Conservation (phyloP, 2,113 vertebrate genomes). For the Nycticryphes semicollaris region DNA sequence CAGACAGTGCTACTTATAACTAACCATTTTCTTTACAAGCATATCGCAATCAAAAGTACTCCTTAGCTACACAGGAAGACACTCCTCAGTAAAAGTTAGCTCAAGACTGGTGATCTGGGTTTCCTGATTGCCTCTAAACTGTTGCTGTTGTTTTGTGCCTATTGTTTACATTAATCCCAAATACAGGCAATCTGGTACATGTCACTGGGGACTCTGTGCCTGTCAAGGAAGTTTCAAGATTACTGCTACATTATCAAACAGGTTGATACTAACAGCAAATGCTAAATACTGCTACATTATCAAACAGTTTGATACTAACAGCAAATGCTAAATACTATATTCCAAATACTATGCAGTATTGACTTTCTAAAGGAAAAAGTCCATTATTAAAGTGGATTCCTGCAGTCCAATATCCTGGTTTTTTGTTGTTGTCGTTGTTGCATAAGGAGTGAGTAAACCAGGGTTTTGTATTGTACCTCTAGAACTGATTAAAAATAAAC, state of each 20-base stretch:
- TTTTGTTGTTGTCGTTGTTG: background rate
- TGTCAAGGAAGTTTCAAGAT: background rate
- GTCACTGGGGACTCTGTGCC: fast-evolving
- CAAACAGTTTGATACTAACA: background rate
- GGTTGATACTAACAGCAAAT: background rate
- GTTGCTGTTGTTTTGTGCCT: background rate
- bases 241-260: background rate
- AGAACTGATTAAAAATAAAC: background rate
- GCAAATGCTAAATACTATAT: background rate
- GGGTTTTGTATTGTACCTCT: background rate
- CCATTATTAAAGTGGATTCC: background rate
- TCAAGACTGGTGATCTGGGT: background rate
- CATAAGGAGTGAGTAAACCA: background rate
- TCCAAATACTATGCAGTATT: background rate
- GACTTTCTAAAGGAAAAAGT: background rate
- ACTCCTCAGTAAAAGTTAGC: background rate
- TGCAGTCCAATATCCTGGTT: background rate
- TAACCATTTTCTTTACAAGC: background rate
- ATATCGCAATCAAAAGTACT: background rate
- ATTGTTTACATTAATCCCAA: background rate
- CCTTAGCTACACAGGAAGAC: background rate
- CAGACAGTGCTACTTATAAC: background rate
- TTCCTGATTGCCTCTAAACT: background rate
- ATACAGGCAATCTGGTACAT: background rate
- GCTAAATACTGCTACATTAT: background rate